A percentile compares a stretch with the other conserved stretches of the same genome.
Conservation (phyloP, 2,888 invertebrate genomes). For the Eupithecia inturbata region DNA sequence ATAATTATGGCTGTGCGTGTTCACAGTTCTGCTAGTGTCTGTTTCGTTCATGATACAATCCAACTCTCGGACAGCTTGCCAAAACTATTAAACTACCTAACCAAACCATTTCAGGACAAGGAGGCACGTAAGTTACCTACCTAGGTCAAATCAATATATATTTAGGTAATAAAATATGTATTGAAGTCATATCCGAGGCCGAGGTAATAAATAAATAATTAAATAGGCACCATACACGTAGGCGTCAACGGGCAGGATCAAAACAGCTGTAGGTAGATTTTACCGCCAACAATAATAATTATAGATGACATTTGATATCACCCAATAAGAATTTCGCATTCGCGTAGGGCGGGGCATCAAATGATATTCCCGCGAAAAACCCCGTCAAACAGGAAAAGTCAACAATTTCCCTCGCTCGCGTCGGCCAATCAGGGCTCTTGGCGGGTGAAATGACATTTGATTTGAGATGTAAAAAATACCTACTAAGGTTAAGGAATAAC, state of each 20-base stretch:
- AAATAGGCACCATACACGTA: not conserved
- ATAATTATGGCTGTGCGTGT: not conserved
- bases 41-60: not conserved
- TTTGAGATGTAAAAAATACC: conserved; percentile 21
- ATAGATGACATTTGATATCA: conserved; percentile 66
- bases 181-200: not conserved
- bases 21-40: not conserved
- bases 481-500: conserved; percentile 8
- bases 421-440: conserved; percentile 57
- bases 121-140: not conserved
- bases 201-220: not conserved
- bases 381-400: conserved; percentile 80
- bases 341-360: conserved; percentile 67
- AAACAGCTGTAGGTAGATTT: conserved; percentile 30
- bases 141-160: not conserved
- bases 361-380: conserved; percentile 61
- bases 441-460: conserved; percentile 35
- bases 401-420: conserved; percentile 64
- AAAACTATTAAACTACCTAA: not conserved
- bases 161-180: too few species aligned
- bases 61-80: not conserved
- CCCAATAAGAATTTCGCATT: conserved; percentile 68
- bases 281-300: conserved; percentile 34
- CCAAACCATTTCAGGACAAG: not conserved
- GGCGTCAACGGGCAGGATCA: not conserved